Evolutionary conservation across 2,797 vertebrate species (phyloP), one percentile per base, ranked within the genome.

Genomic region (Pantherophis alleghaniensis): DNA sequence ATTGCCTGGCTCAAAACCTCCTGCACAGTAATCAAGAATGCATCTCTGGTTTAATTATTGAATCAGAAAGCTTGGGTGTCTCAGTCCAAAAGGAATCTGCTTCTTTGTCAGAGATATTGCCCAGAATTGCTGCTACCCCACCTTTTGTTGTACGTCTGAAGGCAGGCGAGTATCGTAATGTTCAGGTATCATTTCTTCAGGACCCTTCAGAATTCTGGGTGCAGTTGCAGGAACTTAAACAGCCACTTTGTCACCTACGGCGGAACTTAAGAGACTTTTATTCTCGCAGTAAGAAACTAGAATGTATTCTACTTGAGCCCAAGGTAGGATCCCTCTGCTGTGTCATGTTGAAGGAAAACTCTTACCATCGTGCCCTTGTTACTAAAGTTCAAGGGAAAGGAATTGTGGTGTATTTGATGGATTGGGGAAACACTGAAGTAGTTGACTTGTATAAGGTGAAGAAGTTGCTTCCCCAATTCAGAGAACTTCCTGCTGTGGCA

Each of bases 121-220:
- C 86, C 66, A n/a, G 88, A 69, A 32, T 69, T 11, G 9, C 60
- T 63, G 55, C 79, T 92, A 1, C 53, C 90, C 55, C 56, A 89
- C 0, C 53, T 79, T 59, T 53, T 95, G 90, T 91, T 1, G 47
- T 96, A 24, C 92, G 0, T 5, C 91, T 98, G 79, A 98, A 97
- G 92, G 47, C 92, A 1, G 97, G 98, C 5, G 95, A 96, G 0
- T 98, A 98, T 26, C 97, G 98, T 1, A 90, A 97, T 0, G 98
- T 96, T 0, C 94, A 96, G 90, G 98, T 99, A 28, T 98, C 98
- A 83, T 97, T 98, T 57, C 90, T 98, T 66, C 96, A 24, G 90
- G 98, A 97, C 92, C 99, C 99, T 0, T 98, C 98, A 0, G 98
- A 98, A 95, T 99, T 99, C 95, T 99, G 99, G 98, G 97, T 99